phyloP scores from a whole-genome alignment of 1,140 invertebrate genomes.

The Neomicropteryx cornuta region DNA sequence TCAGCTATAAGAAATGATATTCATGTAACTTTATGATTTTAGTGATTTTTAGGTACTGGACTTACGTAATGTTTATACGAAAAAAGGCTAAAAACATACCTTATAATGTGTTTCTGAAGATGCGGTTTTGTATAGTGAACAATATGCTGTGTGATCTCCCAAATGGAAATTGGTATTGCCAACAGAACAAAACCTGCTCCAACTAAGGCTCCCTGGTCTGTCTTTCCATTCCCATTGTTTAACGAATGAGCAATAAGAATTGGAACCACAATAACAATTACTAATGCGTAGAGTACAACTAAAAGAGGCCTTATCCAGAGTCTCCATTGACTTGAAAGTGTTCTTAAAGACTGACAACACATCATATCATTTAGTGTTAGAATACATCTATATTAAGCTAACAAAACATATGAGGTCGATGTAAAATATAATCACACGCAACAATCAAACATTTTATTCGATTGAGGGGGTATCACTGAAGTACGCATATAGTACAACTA shows the following conservation, averaged over 20 bases:
- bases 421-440: too few relatives aligned
- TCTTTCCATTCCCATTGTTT: slow-evolving; percentile 54
- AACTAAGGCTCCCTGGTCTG: slow-evolving; percentile 69
- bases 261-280: slow-evolving; percentile 75
- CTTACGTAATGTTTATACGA: slow-evolving; percentile 4
- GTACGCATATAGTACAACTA: too few relatives aligned
- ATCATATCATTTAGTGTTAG: too few relatives aligned
- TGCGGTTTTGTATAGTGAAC: slow-evolving; percentile 88
- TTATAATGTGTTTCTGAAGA: slow-evolving; percentile 89
- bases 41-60: slow-evolving; percentile 4
- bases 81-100: slow-evolving; percentile 39
- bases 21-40: too few relatives aligned
- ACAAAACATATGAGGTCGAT: too few relatives aligned
- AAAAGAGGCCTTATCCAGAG: slow-evolving; percentile 80
- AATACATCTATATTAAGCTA: too few relatives aligned
- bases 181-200: slow-evolving; percentile 85
- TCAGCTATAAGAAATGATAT: too few relatives aligned
- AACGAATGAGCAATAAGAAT: slow-evolving; percentile 62
- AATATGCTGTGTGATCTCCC: slow-evolving; percentile 89
- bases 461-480: too few relatives aligned
- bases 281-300: slow-evolving; percentile 64
- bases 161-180: slow-evolving; percentile 84
- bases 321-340: slow-evolving; percentile 63
- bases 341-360: slow-evolving; percentile 12
- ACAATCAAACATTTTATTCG: too few relatives aligned